phyloP scores from a whole-genome alignment of 2,113 vertebrate species.

The Takifugu bimaculatus region DNA sequence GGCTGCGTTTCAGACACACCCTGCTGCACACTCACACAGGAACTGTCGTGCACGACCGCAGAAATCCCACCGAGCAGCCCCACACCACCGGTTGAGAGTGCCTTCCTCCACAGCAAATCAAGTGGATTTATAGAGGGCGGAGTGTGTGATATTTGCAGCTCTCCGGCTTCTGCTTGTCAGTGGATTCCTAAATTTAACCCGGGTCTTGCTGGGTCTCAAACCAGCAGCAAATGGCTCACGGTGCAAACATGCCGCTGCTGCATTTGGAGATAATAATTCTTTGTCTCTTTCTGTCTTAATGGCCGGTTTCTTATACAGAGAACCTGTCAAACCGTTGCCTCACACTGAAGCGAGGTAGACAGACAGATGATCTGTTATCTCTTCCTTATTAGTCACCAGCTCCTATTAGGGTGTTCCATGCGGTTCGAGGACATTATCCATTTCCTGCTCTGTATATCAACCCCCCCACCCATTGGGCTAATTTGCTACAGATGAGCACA shows the following conservation, averaged over 20 bases:
- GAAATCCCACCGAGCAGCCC: constrained; percentile 56
- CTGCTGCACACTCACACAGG: constrained; percentile 62
- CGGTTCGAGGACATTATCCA: constrained; percentile 73
- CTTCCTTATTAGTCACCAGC: constrained; percentile 65
- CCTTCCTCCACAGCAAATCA: constrained; percentile 59
- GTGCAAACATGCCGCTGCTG: constrained; percentile 1
- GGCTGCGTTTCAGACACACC: constrained; percentile 51
- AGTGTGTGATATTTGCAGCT: constrained; percentile 50
- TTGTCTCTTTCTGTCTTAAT: constrained; percentile 20
- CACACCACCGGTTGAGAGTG: constrained; percentile 50
- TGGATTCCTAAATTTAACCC: constrained; percentile 39
- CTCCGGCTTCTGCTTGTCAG: constrained; percentile 49
- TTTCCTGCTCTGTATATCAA: constrained; percentile 73
- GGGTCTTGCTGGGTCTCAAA: constrained; percentile 31
- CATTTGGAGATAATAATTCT: constrained; percentile 15
- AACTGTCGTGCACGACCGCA: constrained; percentile 55
- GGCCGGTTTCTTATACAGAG: constrained; percentile 6
- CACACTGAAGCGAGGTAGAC: constrained; percentile 14
- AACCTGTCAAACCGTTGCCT: constrained; percentile 13
- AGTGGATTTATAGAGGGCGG: constrained; percentile 53
- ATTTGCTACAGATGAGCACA: constrained; percentile 74
- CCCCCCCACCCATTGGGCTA: constrained; percentile 46
- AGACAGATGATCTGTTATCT: constrained; percentile 56
- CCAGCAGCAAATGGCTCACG: constrained; percentile 11
- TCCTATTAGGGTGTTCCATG: constrained; percentile 68